A percentile compares a stretch with the other conserved stretches of the same genome.
Evolutionary conservation across 2,113 vertebrate genomes (phyloP).

Genomic region (Muntiacus muntjak): DNA sequence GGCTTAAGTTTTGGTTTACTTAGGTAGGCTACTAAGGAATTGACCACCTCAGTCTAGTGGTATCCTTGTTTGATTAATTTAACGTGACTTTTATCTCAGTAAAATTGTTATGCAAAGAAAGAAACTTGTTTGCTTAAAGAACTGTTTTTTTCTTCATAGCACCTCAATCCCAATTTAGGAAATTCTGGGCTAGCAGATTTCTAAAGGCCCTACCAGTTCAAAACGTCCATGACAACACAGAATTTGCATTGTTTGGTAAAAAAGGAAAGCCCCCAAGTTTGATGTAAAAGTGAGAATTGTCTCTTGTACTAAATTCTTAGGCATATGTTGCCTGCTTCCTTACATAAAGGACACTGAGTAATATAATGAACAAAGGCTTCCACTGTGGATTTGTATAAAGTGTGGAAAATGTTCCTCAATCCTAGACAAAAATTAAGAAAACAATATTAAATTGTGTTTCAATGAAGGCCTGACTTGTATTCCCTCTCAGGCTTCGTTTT

Average conservation of each 20-base stretch:
- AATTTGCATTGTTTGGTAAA: constrained; percentile 20
- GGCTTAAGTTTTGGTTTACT: not conserved
- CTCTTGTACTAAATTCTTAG: constrained; percentile 25
- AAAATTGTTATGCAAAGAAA: constrained; percentile 5
- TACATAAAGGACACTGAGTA: constrained; percentile 39
- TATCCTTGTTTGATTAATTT: not conserved
- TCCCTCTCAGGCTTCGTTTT: not conserved
- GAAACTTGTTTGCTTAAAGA: not conserved
- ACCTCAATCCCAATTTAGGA: not conserved
- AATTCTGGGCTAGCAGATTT: not conserved
- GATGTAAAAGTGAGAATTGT: constrained; percentile 30
- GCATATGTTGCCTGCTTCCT: constrained; percentile 17
- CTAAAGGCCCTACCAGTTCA: not conserved
- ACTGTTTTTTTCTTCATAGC: not conserved
- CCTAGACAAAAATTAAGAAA: constrained; percentile 43
- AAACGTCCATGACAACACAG: not conserved
- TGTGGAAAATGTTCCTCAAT: constrained; percentile 29
- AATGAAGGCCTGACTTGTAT: constrained; percentile 43
- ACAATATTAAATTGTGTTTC: constrained; percentile 59
- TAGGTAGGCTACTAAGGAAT: not conserved
- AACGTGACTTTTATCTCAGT: constrained; percentile 9
- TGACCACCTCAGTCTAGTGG: not conserved
- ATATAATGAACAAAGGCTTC: constrained; percentile 58
- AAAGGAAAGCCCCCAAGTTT: constrained; percentile 18
- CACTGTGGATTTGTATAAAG: constrained; percentile 38